Evolutionary conservation across 2,797 vertebrate genomes (phyloP).

Genomic region (Antrozous pallidus): DNA sequence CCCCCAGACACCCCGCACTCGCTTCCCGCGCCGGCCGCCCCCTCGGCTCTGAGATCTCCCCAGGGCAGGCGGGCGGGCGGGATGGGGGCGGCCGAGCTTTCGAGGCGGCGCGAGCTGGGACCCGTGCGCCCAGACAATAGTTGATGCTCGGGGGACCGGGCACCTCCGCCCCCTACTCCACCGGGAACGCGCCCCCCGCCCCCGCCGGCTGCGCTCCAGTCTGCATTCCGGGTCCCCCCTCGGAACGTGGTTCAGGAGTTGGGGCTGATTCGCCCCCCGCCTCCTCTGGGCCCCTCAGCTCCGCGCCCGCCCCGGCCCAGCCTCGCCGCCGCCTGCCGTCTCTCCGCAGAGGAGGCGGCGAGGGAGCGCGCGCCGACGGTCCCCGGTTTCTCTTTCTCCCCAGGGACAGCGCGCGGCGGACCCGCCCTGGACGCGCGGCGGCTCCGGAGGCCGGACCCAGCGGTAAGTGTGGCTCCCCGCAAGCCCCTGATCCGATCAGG

Average conservation of each 20-base stretch:
- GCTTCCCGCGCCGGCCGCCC: background rate
- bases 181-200: background rate
- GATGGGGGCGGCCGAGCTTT: slow-evolving; percentile 42
- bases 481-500: background rate
- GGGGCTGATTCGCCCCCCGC: slow-evolving; percentile 34
- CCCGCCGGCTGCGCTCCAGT: background rate
- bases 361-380: slow-evolving; percentile 42
- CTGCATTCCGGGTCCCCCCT: background rate
- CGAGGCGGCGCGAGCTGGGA: slow-evolving; percentile 46
- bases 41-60: background rate
- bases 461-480: slow-evolving; percentile 61
- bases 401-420: slow-evolving; percentile 62
- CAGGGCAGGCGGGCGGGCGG: background rate
- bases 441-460: slow-evolving; percentile 41
- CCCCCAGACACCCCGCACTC: background rate
- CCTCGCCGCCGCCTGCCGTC: background rate
- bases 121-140: slow-evolving; percentile 65
- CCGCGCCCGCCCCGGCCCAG: slow-evolving; percentile 2
- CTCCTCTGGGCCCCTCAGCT: background rate
- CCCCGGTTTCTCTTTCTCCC: slow-evolving; percentile 63
- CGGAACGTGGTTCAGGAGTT: background rate
- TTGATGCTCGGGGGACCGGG: slow-evolving; percentile 50
- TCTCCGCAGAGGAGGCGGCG: slow-evolving; percentile 47
- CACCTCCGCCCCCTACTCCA: background rate
- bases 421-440: slow-evolving; percentile 60